phyloP scores from a whole-genome alignment of 2,888 invertebrate species.

The Pollenia labialis region DNA sequence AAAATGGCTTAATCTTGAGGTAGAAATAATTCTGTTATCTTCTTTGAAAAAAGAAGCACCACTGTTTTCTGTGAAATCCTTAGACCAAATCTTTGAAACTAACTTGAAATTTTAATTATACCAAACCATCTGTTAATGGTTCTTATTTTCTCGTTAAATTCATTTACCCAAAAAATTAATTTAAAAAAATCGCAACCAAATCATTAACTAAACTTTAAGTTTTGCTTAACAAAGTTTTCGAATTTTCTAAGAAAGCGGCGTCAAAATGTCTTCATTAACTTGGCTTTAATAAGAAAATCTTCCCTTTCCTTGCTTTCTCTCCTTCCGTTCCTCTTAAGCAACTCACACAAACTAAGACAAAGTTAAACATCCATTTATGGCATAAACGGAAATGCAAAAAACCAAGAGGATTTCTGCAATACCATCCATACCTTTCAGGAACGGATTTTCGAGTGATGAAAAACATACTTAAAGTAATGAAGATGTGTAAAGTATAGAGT shows the following conservation, averaged over 20 bases:
- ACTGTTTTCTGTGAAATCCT: too few species aligned
- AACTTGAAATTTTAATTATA: slow-evolving; percentile 36
- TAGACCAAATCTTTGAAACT: slow-evolving; percentile 5
- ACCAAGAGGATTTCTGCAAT: slow-evolving; percentile 37
- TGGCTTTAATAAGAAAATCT: slow-evolving; percentile 2
- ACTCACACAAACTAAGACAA: not conserved
- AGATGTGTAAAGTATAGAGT: slow-evolving; percentile 45
- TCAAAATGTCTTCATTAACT: slow-evolving; percentile 59
- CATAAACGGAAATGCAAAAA: slow-evolving; percentile 56
- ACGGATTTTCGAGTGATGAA: slow-evolving; percentile 54
- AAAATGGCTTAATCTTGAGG: too few species aligned
- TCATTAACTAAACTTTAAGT: slow-evolving; percentile 50
- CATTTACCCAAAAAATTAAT: slow-evolving; percentile 30
- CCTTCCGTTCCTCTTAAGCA: not conserved
- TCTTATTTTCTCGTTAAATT: slow-evolving; percentile 30
- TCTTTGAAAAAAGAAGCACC: too few species aligned
- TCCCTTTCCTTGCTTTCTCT: not conserved
- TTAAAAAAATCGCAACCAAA: slow-evolving; percentile 51
- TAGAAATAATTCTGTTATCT: too few species aligned
- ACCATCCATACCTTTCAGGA: slow-evolving; percentile 43
- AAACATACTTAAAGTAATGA: slow-evolving; percentile 65
- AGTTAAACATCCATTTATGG: not conserved
- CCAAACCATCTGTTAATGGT: slow-evolving; percentile 28
- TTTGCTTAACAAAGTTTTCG: slow-evolving; percentile 14
- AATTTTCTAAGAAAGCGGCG: slow-evolving; percentile 23